Percentiles rank a stretch among this genome's conserved stretches.
Conservation (phyloP, 2,113 vertebrate species). For the Lophura nycthemera region DNA sequence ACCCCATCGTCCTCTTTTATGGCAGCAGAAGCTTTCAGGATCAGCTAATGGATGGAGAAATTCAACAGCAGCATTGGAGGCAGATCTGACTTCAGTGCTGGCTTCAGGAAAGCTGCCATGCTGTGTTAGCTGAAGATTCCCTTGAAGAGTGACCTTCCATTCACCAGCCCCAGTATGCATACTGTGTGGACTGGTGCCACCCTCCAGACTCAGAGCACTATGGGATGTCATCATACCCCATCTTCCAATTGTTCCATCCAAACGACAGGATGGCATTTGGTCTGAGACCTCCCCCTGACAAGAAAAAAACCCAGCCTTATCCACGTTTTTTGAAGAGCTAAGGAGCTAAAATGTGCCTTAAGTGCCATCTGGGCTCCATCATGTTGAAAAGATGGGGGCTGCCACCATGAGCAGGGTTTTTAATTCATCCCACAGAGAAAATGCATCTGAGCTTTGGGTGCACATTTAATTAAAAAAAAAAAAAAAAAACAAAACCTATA, state of each 20-base stretch:
- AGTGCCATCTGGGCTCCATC: not conserved
- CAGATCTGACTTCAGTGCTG: not conserved
- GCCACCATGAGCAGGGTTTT: not conserved
- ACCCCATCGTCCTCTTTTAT: not conserved
- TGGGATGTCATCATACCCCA: not conserved
- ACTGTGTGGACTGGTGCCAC: accelerated
- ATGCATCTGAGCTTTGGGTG: not conserved
- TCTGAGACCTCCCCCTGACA: accelerated
- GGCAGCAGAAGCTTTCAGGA: not conserved
- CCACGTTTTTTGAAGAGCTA: not conserved
- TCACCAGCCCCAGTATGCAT: not conserved
- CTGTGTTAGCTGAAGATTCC: not conserved
- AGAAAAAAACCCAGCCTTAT: not conserved
- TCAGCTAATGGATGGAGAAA: not conserved
- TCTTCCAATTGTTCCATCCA: not conserved
- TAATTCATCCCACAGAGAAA: not conserved
- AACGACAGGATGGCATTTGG: not conserved
- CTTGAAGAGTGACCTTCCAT: not conserved
- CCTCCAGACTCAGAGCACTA: not conserved
- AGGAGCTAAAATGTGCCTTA: not conserved
- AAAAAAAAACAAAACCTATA: not conserved
- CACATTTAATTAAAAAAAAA: not conserved
- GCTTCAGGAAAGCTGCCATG: not conserved
- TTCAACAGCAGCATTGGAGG: not conserved
- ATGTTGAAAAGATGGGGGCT: not conserved